These are phyloP conservation scores for Vidua macroura DNA, from an alignment of 2,113 vertebrate species.

Conservation along the genomic window DNA sequence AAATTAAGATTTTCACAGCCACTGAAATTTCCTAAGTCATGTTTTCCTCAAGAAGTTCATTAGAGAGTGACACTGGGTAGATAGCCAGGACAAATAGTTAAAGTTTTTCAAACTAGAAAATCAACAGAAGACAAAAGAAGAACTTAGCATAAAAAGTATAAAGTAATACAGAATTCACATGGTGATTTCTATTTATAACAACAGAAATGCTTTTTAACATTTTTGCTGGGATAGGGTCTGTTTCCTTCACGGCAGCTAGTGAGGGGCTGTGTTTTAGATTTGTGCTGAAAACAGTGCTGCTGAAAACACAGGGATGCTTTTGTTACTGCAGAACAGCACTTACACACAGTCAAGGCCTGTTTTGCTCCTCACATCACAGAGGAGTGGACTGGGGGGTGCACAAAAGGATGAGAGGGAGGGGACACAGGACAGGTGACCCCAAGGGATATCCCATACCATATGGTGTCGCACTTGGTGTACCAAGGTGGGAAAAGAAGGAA, in stretches of 20 bases:
- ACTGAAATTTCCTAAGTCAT: neutral
- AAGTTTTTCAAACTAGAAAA: neutral
- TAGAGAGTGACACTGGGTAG: neutral
- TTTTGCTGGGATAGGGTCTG: neutral
- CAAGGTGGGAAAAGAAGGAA: neutral
- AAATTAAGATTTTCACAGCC: neutral
- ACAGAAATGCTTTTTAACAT: neutral
- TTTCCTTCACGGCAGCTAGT: neutral
- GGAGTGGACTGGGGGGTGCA: neutral
- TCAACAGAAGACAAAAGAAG: neutral
- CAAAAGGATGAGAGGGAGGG: neutral
- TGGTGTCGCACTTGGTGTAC: fast-evolving
- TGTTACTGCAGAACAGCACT: neutral
- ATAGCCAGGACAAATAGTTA: neutral
- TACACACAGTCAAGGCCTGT: neutral
- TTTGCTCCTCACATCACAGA: neutral
- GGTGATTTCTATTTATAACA: neutral
- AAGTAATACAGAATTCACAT: neutral
- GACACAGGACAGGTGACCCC: neutral
- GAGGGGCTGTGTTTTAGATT: neutral
- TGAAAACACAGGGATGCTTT: neutral
- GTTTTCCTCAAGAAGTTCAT: neutral
- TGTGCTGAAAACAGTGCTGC: neutral
- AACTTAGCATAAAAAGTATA: neutral
- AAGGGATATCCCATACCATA: neutral